Conservation (phyloP, 1,140 invertebrate species). For the Pomacea maculata region DNA sequence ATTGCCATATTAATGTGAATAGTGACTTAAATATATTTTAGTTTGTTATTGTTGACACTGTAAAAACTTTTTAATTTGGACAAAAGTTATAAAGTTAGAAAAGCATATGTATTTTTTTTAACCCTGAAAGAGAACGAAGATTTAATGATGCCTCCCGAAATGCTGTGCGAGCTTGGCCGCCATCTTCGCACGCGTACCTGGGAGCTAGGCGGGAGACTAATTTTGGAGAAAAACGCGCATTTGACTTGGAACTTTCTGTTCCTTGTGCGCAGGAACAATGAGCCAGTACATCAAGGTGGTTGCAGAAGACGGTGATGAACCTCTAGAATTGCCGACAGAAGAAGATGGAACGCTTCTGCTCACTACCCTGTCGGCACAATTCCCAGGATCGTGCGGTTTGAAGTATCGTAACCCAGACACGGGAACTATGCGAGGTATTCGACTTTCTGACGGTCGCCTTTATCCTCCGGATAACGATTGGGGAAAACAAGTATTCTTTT, state of each 20-base stretch:
- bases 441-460: conserved; percentile 85
- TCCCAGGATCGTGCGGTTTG: conserved; percentile 91
- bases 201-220: conserved; percentile 36
- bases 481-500: conserved; percentile 88
- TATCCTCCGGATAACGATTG: conserved; percentile 87
- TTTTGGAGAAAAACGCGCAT: conserved; percentile 28
- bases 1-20: conserved; percentile 6
- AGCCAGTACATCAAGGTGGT: conserved; percentile 66
- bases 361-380: conserved; percentile 89
- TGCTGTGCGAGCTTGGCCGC: conserved; percentile 33
- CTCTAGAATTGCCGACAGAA: conserved; percentile 91
- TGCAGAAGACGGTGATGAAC: conserved; percentile 90
- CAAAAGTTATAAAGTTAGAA: background rate
- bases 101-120: background rate
- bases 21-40: background rate
- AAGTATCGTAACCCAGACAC: conserved; percentile 91
- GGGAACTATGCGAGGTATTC: conserved; percentile 84
- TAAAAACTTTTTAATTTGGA: background rate
- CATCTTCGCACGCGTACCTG: conserved; percentile 39
- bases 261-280: conserved; percentile 38
- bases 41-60: background rate
- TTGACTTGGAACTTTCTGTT: conserved; percentile 28
- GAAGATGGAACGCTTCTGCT: conserved; percentile 87
- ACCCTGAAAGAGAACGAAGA: background rate
- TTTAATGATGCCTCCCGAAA: conserved; percentile 29